Evolutionary conservation across 2,888 invertebrate species (phyloP), one percentile per base, ranked within the genome.

Genomic region (Diarsia brunnea): DNA sequence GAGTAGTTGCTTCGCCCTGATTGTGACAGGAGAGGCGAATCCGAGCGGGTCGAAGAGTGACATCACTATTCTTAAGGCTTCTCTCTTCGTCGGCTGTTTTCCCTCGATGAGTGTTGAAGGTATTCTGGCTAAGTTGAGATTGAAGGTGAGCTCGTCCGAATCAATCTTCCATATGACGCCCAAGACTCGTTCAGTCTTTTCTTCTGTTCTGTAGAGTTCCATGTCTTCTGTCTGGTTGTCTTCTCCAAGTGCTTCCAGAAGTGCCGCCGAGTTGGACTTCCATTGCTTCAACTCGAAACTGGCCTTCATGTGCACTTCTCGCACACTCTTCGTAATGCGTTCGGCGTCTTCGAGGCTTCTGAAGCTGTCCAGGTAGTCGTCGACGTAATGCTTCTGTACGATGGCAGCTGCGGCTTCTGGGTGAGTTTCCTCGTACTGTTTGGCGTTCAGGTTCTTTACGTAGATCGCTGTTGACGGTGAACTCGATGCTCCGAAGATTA

Each of bases 31-130:
- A 4, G 31, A 69, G 5, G 69, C 60, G 16, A 60, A 49, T 4
- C 60, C 38, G 0, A 69, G 21, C 4, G 69, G 69, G 47, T 69
- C 69, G 49, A 61, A 69, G 0, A 61, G 60, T 0, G 61, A 38
- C 69, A 69, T 69, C 0, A 69, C 69, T 21, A n/a, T 69, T 31
- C 49, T 8, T 1, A 69, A 14, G 0, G 47, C 69, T 31, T 49
- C 61, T 0, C 49, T 31, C 11, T 69, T 69, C 0, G 69, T 61
- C 0, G 47, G 69, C 7, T n/a, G 14, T 19, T 49, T 47, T 0
- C 19, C 47, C 2, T 69, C 47, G 5, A 58, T 12, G 0, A 69
- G 10, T 8, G 19, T 14, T 0, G 27, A 1, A 21, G 58, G 47
- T 12, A 69, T 27, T 47, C 45, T 49, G 0, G 38, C 4, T 4